Evolutionary conservation across 2,888 invertebrate genomes (phyloP).

Genomic region (Meandrusa payeni): DNA sequence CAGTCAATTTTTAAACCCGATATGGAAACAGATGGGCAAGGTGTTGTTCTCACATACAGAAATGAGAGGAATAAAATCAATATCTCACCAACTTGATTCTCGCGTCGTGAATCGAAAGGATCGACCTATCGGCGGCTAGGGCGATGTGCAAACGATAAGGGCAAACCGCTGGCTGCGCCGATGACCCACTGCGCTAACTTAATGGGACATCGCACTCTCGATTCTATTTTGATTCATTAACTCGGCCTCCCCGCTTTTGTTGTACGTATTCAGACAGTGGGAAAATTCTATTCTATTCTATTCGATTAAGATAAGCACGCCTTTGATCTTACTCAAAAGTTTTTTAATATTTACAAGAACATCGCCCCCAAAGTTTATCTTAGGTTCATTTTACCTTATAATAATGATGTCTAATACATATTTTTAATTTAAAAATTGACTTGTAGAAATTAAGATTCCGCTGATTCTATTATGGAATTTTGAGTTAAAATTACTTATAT

Average conservation of each 20-base stretch:
- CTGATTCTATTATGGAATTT: no score
- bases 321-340: not conserved
- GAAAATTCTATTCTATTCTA: slow-evolving; percentile 7
- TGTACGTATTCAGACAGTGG: slow-evolving; percentile 28
- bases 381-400: no score
- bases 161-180: slow-evolving; percentile 44
- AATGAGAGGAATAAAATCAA: slow-evolving; percentile 34
- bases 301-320: slow-evolving; percentile 14
- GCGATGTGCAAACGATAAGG: slow-evolving; percentile 37
- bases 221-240: slow-evolving; percentile 63
- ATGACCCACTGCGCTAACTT: slow-evolving; percentile 71
- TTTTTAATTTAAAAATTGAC: no score
- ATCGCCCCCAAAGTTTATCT: no score
- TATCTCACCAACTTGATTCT: slow-evolving; percentile 41
- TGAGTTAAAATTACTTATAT: no score
- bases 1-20: not conserved
- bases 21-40: no score
- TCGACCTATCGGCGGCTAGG: slow-evolving; percentile 47
- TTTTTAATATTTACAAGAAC: no score
- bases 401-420: no score
- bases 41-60: not conserved
- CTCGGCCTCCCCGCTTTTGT: slow-evolving; percentile 36
- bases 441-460: no score
- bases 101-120: slow-evolving; percentile 47
- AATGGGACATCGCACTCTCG: slow-evolving; percentile 63